Evolutionary conservation across 1,140 invertebrate genomes (phyloP).

Genomic region (Acyrthosiphon pisum): DNA sequence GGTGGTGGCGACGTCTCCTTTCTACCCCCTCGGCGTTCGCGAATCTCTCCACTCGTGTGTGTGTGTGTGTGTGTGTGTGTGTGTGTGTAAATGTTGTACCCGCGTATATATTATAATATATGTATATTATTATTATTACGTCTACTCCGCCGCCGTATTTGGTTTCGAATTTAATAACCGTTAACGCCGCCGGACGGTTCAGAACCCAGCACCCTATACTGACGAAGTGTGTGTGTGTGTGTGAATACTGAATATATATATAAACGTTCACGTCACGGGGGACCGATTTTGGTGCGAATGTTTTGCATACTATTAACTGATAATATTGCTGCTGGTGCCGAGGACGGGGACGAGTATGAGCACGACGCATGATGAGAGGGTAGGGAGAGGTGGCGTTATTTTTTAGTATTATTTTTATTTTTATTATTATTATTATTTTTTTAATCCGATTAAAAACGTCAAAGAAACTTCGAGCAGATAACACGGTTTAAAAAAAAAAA

Average conservation of each 20-base stretch:
- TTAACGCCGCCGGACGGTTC: constrained; percentile 44
- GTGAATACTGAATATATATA: background rate
- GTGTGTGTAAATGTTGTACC: background rate
- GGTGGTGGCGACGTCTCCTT: background rate
- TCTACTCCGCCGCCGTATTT: constrained; percentile 6
- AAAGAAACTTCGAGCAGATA: background rate
- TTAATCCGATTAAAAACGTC: constrained; percentile 41
- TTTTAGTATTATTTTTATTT: constrained; percentile 31
- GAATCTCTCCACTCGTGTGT: background rate
- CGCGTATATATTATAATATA: background rate
- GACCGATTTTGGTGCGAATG: constrained; percentile 40
- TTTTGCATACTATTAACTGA: constrained; percentile 40
- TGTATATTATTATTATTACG: constrained; percentile 1
- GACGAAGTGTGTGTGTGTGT: background rate
- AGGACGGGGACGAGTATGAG: background rate
- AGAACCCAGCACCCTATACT: constrained; percentile 17
- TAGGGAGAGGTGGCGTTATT: background rate
- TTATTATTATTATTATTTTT: constrained; percentile 15
- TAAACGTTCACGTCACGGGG: background rate
- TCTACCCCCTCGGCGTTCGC: background rate
- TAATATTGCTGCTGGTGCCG: background rate
- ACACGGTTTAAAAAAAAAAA: constrained; percentile 11
- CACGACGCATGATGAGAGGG: background rate
- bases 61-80: background rate
- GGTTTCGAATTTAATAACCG: constrained; percentile 53